phyloP scores from a whole-genome alignment of 2,888 invertebrate genomes.

The Caenorhabditis wallacei region DNA sequence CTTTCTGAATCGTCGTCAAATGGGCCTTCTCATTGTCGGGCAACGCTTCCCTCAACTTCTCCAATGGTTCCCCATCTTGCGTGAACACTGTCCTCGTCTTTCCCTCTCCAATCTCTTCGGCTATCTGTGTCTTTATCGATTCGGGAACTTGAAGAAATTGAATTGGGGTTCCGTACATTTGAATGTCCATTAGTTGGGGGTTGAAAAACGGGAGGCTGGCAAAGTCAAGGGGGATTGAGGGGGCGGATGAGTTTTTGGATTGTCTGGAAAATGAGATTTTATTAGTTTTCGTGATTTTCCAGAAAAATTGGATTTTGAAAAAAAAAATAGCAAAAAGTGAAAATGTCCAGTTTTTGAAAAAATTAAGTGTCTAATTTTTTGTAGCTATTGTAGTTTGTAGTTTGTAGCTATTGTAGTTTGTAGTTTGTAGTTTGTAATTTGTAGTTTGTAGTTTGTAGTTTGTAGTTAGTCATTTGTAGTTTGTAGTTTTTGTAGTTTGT shows the following conservation, averaged over 20 bases:
- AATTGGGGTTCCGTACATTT: conserved; percentile 85
- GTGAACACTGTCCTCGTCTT: conserved; percentile 63
- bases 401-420: too few relatives aligned
- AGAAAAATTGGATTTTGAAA: too few relatives aligned
- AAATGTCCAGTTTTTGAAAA: too few relatives aligned
- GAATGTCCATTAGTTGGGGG: conserved; percentile 84
- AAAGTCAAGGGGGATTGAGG: conserved; percentile 41
- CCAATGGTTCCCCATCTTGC: conserved; percentile 70
- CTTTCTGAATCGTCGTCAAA: conserved; percentile 65
- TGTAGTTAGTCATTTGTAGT: too few relatives aligned
- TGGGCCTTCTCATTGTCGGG: conserved; percentile 62
- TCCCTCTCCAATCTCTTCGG: conserved; percentile 72
- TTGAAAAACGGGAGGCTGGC: conserved; percentile 67
- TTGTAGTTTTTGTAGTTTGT: too few relatives aligned
- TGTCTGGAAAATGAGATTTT: conserved; percentile 60
- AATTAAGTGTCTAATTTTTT: too few relatives aligned
- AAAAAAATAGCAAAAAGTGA: too few relatives aligned
- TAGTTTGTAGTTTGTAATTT: too few relatives aligned
- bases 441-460: too few relatives aligned
- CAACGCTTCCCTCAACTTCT: conserved; percentile 51
- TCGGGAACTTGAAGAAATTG: conserved; percentile 87
- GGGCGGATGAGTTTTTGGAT: too few relatives aligned
- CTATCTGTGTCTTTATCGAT: conserved; percentile 83
- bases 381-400: too few relatives aligned
- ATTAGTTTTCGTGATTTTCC: too few relatives aligned